These are phyloP conservation scores for Forbesichthys papilliferus DNA, from an alignment of 2,113 vertebrate species.

Conservation along the genomic window DNA sequence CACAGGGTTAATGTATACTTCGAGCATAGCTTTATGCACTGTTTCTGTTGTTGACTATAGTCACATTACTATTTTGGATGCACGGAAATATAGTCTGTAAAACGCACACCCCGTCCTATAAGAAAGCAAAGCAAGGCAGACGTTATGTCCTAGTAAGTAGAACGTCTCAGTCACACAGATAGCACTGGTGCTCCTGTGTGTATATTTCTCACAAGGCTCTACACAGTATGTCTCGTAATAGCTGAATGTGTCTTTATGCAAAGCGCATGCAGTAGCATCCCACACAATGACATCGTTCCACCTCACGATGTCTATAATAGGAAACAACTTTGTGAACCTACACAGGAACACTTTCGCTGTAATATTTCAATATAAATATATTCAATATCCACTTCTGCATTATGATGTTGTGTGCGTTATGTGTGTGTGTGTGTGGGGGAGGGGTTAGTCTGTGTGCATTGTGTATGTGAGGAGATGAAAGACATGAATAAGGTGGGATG, in stretches of 20 bases:
- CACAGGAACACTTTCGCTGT: neutral
- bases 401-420: neutral
- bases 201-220: neutral
- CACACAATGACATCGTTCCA: neutral
- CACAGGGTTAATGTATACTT: too few species aligned
- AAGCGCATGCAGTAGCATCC: neutral
- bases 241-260: neutral
- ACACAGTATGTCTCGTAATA: neutral
- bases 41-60: neutral
- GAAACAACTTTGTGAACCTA: neutral
- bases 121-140: neutral
- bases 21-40: too few species aligned
- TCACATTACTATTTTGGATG: neutral
- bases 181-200: neutral
- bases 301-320: neutral
- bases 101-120: too few species aligned
- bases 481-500: too few species aligned
- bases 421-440: slow-evolving; percentile 1
- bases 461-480: neutral
- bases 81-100: too few species aligned
- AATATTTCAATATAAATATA: neutral
- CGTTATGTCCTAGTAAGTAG: neutral
- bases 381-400: neutral
- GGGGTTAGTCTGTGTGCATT: neutral
- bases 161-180: neutral